phyloP scores from a whole-genome alignment of 2,888 invertebrate species.

The Danaus chrysippus region DNA sequence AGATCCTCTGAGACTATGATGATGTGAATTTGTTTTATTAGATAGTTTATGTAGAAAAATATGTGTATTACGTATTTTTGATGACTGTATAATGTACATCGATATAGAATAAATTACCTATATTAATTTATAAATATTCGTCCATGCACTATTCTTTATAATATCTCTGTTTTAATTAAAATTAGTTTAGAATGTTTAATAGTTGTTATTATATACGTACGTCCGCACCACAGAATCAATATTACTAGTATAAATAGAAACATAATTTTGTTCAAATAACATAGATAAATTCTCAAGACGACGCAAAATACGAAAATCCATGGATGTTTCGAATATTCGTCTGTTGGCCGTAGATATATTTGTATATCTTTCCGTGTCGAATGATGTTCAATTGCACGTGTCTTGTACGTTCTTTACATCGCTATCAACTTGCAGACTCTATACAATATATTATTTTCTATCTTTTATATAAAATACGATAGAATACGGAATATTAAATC shows the following conservation, averaged over 20 bases:
- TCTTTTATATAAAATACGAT: too few relatives aligned
- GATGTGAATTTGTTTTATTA: not conserved
- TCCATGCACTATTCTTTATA: too few relatives aligned
- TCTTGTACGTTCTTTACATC: conserved; percentile 12
- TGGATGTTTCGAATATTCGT: conserved; percentile 33
- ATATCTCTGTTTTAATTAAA: too few relatives aligned
- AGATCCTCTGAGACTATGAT: not conserved
- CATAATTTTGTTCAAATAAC: too few relatives aligned
- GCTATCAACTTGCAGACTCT: not conserved
- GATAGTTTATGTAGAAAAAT: not conserved
- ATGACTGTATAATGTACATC: too few relatives aligned
- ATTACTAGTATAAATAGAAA: too few relatives aligned
- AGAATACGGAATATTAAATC: too few relatives aligned
- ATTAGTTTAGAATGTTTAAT: too few relatives aligned
- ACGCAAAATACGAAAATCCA: conserved; percentile 32
- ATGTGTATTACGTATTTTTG: not conserved
- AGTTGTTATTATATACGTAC: too few relatives aligned
- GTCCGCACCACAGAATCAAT: too few relatives aligned
- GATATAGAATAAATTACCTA: too few relatives aligned
- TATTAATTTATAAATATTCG: too few relatives aligned
- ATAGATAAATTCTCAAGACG: conserved; percentile 18
- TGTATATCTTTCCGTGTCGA: conserved; percentile 67
- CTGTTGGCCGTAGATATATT: conserved; percentile 36
- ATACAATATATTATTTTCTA: not conserved
- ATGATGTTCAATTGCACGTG: conserved; percentile 69